Evolutionary conservation across 2,113 vertebrate species (phyloP).

Genomic region (Galeopterus variegatus): DNA sequence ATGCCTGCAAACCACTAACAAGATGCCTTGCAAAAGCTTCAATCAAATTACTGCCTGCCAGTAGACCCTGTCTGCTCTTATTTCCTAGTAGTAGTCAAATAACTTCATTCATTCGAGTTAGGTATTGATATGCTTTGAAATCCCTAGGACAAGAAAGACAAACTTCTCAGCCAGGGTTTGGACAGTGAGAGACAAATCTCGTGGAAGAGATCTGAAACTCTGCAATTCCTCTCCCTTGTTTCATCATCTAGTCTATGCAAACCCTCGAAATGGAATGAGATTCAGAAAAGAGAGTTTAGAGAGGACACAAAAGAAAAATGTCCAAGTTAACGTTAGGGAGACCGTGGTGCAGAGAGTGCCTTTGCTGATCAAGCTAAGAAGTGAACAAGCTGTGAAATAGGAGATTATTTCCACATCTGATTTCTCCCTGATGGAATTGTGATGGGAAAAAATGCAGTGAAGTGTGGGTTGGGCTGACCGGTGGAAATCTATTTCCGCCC

Average conservation of each 20-base stretch:
- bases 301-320: background rate
- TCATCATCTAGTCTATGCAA: background rate
- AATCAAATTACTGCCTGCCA: background rate
- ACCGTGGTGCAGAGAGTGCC: background rate
- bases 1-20: background rate
- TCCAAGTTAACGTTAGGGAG: background rate
- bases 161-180: background rate
- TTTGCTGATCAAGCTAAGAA: background rate
- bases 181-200: background rate
- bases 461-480: background rate
- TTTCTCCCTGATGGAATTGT: background rate
- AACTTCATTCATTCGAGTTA: slow-evolving; percentile 9
- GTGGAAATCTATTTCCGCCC: background rate
- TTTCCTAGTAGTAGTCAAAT: background rate
- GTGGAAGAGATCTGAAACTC: background rate
- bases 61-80: background rate
- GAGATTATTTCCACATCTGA: background rate
- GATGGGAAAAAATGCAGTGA: background rate
- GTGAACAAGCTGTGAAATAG: background rate
- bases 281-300: background rate
- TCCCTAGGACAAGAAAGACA: background rate
- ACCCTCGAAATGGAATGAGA: background rate
- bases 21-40: background rate
- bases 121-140: background rate
- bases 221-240: background rate